Evolutionary conservation across 2,113 vertebrate species (phyloP).

Genomic region (Nesogale talazaci): DNA sequence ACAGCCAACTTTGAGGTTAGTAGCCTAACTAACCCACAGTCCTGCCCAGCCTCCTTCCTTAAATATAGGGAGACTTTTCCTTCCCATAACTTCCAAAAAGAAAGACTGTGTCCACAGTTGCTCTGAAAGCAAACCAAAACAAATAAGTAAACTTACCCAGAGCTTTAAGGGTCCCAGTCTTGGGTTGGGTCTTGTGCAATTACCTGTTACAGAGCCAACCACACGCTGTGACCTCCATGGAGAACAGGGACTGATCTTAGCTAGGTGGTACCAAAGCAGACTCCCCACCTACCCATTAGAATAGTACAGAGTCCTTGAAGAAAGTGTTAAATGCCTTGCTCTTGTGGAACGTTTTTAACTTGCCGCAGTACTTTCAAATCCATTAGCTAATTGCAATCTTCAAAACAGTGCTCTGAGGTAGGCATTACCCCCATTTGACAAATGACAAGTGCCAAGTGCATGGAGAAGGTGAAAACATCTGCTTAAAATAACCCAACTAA

Average conservation of each 20-base stretch:
- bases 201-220: conserved; percentile 26
- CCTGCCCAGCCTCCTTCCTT: not conserved
- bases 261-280: conserved; percentile 24
- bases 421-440: conserved; percentile 73
- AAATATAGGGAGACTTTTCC: not conserved
- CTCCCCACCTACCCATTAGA: conserved; percentile 41
- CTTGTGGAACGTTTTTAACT: conserved; percentile 75
- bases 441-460: conserved; percentile 72
- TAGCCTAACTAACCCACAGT: not conserved
- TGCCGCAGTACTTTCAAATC: conserved; percentile 74
- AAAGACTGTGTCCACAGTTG: conserved; percentile 20
- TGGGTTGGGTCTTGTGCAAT: not conserved
- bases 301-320: conserved; percentile 51
- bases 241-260: conserved; percentile 53
- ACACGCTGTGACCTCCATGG: not conserved
- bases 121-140: conserved; percentile 57
- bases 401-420: conserved; percentile 74
- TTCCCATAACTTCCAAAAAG: not conserved
- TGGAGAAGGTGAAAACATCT: conserved; percentile 70
- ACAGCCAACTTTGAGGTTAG: not conserved
- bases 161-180: not conserved
- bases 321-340: conserved; percentile 67
- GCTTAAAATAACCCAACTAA: conserved; percentile 75
- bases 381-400: conserved; percentile 80
- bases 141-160: conserved; percentile 28